Base-by-base conservation (phyloP, 1,140 invertebrate species). In the Bicyclus anynana region DNA sequence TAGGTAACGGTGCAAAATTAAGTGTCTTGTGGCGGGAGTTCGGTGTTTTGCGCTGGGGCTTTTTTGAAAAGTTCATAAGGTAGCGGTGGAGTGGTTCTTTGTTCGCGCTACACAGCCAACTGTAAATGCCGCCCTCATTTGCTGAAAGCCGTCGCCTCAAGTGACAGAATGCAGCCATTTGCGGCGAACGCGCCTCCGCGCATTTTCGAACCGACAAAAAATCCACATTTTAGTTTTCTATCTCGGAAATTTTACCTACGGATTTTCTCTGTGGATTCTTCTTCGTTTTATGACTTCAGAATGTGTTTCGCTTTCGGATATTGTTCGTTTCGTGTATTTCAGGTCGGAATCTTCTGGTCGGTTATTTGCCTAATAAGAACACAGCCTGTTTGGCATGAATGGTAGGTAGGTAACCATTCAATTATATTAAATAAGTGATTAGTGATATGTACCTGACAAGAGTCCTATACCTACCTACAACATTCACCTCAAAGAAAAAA, bases 91-190 rank as follows among this genome's bases (percentile, higher is more conserved):
- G 44, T 27, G 23, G 1, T 47, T 27, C 44, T 47, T 47, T 47
- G 44, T 47, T 27, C 44, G 44, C 44, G 44, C 3, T 47, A 47
- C 44, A 47, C 44, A 47, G 44, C 44, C n/a, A 47, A 27, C 44
- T 47, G 23, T 47, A 26, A 47, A 47, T 26, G 21, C 44, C 44
- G 44, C 44, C 23, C 44, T 47, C 44, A 47, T 47, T 47, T 47
- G 44, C 44, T 47, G 44, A 47, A 47, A 47, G 44, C 44, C 23
- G 16, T 47, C 44, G 44, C 20, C 44, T 47, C 44, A 26, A 47
- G 44, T 47, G 44, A 26, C 44, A 47, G 44, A 47, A 47, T 47
- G 44, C 44, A 38, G 35, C 35, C 35, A 38, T 38, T 38, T 38
- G 35, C 35, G 35, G 35, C 2, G 13, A 14, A 13, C 35, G 35